Evolutionary conservation across 2,888 invertebrate species (phyloP).

Genomic region (Drosophila monieri): DNA sequence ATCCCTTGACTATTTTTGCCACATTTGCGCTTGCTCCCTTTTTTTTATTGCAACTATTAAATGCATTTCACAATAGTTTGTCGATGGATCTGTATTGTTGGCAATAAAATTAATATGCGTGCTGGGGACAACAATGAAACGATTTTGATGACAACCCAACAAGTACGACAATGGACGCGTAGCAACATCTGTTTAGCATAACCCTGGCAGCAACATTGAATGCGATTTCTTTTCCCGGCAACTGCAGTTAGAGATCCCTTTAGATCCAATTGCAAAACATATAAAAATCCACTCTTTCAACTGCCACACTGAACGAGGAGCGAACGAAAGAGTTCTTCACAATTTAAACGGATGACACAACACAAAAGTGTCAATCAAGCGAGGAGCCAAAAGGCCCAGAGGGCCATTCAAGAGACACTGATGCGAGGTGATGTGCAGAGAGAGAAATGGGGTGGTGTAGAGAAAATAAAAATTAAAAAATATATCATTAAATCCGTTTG

Average conservation of each 20-base stretch:
- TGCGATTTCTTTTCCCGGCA: conserved; percentile 45
- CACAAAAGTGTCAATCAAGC: conserved; percentile 71
- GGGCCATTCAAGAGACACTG: conserved; percentile 50
- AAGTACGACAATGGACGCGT: conserved; percentile 37
- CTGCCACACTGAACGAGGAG: conserved; percentile 28
- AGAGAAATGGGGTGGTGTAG: neutral
- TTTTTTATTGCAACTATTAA: conserved; percentile 67
- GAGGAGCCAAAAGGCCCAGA: conserved; percentile 15
- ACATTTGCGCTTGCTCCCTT: conserved; percentile 47
- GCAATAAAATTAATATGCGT: conserved; percentile 77
- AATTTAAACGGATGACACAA: conserved; percentile 74
- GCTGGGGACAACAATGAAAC: conserved; percentile 59
- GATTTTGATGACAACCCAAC: conserved; percentile 60
- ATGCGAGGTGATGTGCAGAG: conserved; percentile 10
- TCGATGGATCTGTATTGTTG: conserved; percentile 77
- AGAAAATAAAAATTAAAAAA: neutral
- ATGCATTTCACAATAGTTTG: conserved; percentile 68
- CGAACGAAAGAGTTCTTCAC: conserved; percentile 44
- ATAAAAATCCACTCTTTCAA: conserved; percentile 39
- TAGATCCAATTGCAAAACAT: conserved; percentile 4
- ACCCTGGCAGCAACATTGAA: conserved; percentile 15
- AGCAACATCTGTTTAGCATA: conserved; percentile 71
- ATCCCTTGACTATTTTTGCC: conserved; percentile 3
- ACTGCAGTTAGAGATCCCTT: conserved; percentile 49
- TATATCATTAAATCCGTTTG: neutral